Conservation (phyloP, 2,113 vertebrate species). For the Myxocyprinus asiaticus region DNA sequence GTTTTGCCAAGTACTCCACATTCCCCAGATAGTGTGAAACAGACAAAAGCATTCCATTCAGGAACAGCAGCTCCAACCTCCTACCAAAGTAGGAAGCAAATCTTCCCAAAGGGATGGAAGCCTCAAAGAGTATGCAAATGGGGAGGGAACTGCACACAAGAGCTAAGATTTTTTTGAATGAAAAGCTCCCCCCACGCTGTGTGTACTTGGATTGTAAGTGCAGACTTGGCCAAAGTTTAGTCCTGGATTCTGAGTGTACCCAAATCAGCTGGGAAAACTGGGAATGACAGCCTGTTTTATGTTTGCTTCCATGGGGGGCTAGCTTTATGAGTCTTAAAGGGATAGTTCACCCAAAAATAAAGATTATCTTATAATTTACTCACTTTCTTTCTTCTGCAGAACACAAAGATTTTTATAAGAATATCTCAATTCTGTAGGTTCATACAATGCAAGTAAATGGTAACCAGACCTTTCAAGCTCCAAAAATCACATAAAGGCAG, state of each 20-base stretch:
- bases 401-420: too few relatives aligned
- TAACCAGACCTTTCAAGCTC: too few relatives aligned
- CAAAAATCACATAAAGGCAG: too few relatives aligned
- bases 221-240: constrained; percentile 10
- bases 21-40: constrained; percentile 53
- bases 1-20: constrained; percentile 49
- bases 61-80: constrained; percentile 33
- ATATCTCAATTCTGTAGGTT: too few relatives aligned
- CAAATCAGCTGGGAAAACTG: constrained; percentile 10
- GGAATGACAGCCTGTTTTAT: not conserved
- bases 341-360: too few relatives aligned
- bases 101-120: constrained; percentile 36
- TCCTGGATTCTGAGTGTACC: not conserved
- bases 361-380: too few relatives aligned
- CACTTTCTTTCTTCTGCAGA: too few relatives aligned
- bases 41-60: constrained; percentile 60
- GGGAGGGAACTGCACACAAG: constrained; percentile 27
- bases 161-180: constrained; percentile 35
- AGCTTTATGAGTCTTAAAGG: not conserved
- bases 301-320: not conserved
- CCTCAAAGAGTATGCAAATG: constrained; percentile 49
- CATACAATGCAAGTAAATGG: too few relatives aligned
- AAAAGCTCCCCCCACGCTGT: constrained; percentile 10
- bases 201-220: constrained; percentile 33
- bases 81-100: constrained; percentile 56